Evolutionary conservation across 2,797 vertebrate genomes (phyloP).

Genomic region (Anomalospiza imberbis): DNA sequence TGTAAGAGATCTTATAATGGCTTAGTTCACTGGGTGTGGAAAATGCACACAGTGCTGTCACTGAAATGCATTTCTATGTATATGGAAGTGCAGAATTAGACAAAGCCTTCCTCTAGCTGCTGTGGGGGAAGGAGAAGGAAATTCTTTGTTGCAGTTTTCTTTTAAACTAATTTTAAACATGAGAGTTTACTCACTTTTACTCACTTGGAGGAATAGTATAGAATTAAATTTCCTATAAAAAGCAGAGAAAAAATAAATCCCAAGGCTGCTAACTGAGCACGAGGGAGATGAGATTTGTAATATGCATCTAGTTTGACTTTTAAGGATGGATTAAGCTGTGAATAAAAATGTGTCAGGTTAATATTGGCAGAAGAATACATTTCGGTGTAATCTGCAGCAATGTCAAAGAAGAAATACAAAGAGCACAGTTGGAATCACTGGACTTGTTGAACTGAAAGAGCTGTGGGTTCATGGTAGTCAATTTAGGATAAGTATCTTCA

Average conservation of each 20-base stretch:
- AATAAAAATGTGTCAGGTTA: not conserved
- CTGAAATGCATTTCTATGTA: not conserved
- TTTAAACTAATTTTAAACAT: not conserved
- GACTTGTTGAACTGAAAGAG: not conserved
- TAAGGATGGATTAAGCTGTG: not conserved
- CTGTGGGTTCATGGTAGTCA: not conserved
- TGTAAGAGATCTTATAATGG: not conserved
- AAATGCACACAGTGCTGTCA: not conserved
- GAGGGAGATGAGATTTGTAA: not conserved
- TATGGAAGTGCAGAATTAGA: constrained; percentile 11
- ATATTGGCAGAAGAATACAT: not conserved
- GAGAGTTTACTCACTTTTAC: not conserved
- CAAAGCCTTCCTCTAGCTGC: constrained; percentile 46
- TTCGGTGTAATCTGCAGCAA: not conserved
- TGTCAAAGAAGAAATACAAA: not conserved
- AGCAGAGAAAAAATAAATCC: not conserved
- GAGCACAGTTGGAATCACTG: not conserved
- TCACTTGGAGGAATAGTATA: not conserved
- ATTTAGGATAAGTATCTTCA: not conserved
- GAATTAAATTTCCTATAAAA: not conserved
- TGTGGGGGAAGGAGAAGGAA: constrained; percentile 1
- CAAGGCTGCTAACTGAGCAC: not conserved
- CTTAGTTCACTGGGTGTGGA: not conserved
- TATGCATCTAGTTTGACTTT: not conserved
- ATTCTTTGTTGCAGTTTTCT: not conserved